These are phyloP conservation scores for Dicyrtomina minuta DNA, from an alignment of 2,888 invertebrate genomes.

Conservation along the genomic window DNA sequence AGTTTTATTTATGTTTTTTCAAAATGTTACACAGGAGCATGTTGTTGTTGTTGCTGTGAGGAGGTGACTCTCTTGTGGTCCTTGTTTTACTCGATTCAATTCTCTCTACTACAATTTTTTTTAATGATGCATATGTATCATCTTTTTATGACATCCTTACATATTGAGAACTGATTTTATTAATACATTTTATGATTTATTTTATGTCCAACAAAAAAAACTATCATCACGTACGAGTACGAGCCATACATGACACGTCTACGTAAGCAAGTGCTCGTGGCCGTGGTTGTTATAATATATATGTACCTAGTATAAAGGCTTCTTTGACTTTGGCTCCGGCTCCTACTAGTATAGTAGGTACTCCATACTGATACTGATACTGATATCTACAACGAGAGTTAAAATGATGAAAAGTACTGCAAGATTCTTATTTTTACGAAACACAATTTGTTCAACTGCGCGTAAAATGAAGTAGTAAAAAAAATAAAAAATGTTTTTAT, in stretches of 20 bases:
- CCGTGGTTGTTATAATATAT: no score
- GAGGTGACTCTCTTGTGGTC: no score
- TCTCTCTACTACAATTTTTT: background rate
- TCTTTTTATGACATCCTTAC: constrained; percentile 24
- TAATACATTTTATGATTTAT: constrained; percentile 27
- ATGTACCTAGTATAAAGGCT: no score
- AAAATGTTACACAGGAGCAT: background rate
- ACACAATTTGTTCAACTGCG: constrained; percentile 29
- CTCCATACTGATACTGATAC: no score
- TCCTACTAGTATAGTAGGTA: no score
- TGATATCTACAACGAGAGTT: no score
- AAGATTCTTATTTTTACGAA: constrained; percentile 20
- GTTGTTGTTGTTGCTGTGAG: no score
- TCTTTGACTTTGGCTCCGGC: no score
- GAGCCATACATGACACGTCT: background rate
- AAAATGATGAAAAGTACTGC: no score
- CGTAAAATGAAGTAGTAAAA: constrained; percentile 24
- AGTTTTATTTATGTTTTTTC: background rate
- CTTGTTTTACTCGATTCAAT: background rate
- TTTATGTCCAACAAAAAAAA: constrained; percentile 22
- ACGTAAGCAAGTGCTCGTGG: background rate
- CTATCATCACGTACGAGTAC: constrained; percentile 9
- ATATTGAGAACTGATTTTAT: constrained; percentile 29
- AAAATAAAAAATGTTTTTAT: constrained; percentile 13
- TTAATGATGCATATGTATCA: background rate